phyloP scores from a whole-genome alignment of 2,888 invertebrate species.

The Ophion slaviceki region DNA sequence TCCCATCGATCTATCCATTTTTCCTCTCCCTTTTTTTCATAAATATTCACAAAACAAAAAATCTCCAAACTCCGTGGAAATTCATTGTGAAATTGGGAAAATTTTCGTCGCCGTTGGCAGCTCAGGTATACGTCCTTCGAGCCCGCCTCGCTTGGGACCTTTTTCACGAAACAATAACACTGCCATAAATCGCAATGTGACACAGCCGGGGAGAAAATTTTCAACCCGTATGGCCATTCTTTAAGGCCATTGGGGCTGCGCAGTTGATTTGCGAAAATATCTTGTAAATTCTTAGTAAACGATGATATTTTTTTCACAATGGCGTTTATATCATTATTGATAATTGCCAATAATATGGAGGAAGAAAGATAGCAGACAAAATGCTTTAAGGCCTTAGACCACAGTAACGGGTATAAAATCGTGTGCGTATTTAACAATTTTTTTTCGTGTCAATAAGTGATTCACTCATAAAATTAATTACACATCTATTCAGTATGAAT shows the following conservation, averaged over 20 bases:
- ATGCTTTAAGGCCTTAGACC: no score
- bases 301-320: no score
- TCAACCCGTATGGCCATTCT: neutral
- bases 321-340: no score
- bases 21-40: neutral
- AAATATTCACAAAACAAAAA: neutral
- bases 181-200: neutral
- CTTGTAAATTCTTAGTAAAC: no score
- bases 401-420: no score
- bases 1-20: neutral
- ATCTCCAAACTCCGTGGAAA: neutral
- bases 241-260: neutral
- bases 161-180: slow-evolving; percentile 19
- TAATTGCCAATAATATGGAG: no score
- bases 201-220: neutral
- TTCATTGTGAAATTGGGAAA: neutral
- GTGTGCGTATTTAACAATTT: no score
- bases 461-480: no score
- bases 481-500: no score
- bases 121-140: slow-evolving; percentile 33
- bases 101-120: slow-evolving; percentile 38
- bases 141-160: neutral
- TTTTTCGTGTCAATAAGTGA: no score
- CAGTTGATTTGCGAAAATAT: neutral
- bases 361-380: no score